Base-by-base conservation (phyloP, 1,140 invertebrate species). In the Coenobita brevimanus region DNA sequence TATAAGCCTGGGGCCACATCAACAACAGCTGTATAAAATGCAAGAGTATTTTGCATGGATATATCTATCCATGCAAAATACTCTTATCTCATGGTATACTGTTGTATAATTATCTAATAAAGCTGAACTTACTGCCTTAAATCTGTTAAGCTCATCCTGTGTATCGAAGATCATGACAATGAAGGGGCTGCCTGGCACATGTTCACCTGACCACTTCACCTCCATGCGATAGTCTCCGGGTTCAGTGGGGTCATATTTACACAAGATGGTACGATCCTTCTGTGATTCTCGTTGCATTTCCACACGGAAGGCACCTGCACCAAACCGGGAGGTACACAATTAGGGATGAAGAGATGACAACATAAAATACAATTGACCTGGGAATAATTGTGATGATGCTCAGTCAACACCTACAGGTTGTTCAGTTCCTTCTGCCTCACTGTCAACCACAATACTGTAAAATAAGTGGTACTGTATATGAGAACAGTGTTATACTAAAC, bases 241-340 rank as follows among this genome's bases (percentile, higher is more conserved):
- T 93, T 99, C 98, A 24, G 98, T 98, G 71, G 99, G 99, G 93
- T 99, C 98, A 90, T 94, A 96, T 93, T 98, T 98, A 94, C 99
- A 99, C 38, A 99, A 93, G 92, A 99, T 99, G 41, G 98, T 99
- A 71, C 99, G 94, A 92, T 99, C 99, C 92, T 99, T 99, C 93
- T 99, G 97, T 91, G 96, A 98, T 93, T 99, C 99, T n/a, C 99
- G 93, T 92, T 99, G 98, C 99, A 99, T 99, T 93, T 99, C 98
- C 1, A 99, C 99, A 90, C 98, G 95, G 93, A 99, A 99, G 13
- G 98, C 98, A 78, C 98, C 95, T 95, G 38, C 88, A n/a, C n/a
- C 21, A 27, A 43, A 10, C 62, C n/a, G 10, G 36, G n/a, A 67
- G 24, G 36, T 30, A 57, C 54, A 57, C 91, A 89, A 87, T 84